Evolutionary conservation across 2,113 vertebrate genomes (phyloP), one percentile per base, ranked within the genome.

Genomic region (Entelurus aequoreus): DNA sequence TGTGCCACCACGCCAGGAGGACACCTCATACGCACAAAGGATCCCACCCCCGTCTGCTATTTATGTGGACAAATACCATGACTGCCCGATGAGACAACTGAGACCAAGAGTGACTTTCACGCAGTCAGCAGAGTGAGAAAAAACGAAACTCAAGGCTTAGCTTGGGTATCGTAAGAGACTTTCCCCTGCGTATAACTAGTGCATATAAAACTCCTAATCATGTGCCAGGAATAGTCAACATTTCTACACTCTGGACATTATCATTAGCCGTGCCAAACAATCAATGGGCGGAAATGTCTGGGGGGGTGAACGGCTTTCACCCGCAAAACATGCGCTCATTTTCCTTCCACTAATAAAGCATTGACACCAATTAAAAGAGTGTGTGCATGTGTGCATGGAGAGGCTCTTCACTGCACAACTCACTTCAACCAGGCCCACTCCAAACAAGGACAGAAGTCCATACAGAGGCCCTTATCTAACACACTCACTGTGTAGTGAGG

Each of bases 371-470:
- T 85, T 79, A 68, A 68, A 60, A 47, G 52, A 47, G 52, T 19
- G 48, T 53, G 69, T 68, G 62, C 55, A 53, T 62, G 60, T 69
- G 71, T 58, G 63, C 65, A 54, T 60, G 61, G 56, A 86, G 82
- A 79, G 80, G 57, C 83, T 70, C 82, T 84, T 80, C 64, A 78
- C 68, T 62, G 65, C 82, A 80, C 80, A 79, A 80, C 64, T 76
- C 73, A 67, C 53, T 63, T 77, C 58, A 78, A 79, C 60, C 76
- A 82, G 71, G 74, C 57, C 40, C 71, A 61, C 84, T 89, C 75
- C 71, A 86, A 81, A 83, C 84, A 80, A 89, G 87, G 87, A 76
- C 84, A 78, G 71, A 48, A 80, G 69, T 85, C 82, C 66, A 69
- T 63, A 65, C 77, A 83, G 67, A 74, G 71, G 75, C 84, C 74